Base-by-base conservation (phyloP, 2,888 invertebrate species). In the Hyles lineata region DNA sequence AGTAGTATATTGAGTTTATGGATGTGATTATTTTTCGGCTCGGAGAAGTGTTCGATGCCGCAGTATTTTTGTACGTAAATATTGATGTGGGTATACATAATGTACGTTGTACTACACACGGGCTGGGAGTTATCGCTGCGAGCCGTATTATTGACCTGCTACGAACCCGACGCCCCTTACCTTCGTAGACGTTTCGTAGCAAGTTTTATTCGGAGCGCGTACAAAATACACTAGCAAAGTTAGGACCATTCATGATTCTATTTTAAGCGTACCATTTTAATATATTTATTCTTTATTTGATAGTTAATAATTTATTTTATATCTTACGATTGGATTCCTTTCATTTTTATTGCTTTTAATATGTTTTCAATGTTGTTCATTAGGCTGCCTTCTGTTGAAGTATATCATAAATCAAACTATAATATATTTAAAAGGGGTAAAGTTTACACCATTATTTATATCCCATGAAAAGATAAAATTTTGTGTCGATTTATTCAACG, bases 201-300 rank as follows among this genome's bases (percentile, higher is more conserved):
- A n/a, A 17, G 55, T 55, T 55, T 55, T 75, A 78, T 73, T 76
- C 73, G 23, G 52, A 63, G 73, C 80, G 78, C 79, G 80, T 78
- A 74, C 70, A 21, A 73, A 74, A 75, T 78, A 77, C 77, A 79
- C 74, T 76, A 73, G 73, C 63, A 73, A 52, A 76, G 19, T 55
- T 55, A 17, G 43, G 6, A 76, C 29, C 63, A 35, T 63, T 63
- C 63, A 63, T 63, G 63, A 35, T 25, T 63, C 32, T 35, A 63
- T 63, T 63, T 63, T 11, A 63, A 62, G 32, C 43, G 43, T 55
- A n/a, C 19, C 55, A n/a, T 55, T 52, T n/a, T n/a, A 55, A 55
- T 15, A n/a, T 55, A 15, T 55, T 55, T 55, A 19, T 55, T n/a
- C 43, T 5, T 55, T 17, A n/a, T 55, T 55, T 19, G 55, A n/a